A percentile compares a stretch with the other conserved stretches of the same genome.
Conservation (phyloP, 2,888 invertebrate species). For the Andrena flavipes region DNA sequence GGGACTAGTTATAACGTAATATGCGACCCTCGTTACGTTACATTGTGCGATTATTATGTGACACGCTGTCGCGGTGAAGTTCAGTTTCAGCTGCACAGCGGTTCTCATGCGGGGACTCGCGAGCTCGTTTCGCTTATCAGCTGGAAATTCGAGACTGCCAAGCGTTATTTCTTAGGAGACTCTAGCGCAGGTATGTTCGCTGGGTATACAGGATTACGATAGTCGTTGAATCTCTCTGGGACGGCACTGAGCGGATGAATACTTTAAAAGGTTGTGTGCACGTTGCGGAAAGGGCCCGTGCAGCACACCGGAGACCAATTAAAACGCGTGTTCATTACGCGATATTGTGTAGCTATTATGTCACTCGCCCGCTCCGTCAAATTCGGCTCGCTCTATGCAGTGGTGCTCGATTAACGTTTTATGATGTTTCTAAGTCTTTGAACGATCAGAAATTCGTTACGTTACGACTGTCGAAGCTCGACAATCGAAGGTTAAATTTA, state of each 20-base stretch:
- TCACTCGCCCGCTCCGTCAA: neutral
- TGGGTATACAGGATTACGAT: neutral
- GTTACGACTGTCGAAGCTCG: too few relatives aligned
- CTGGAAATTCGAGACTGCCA: neutral
- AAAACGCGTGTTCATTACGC: neutral
- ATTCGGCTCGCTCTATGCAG: neutral
- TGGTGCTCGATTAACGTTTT: neutral
- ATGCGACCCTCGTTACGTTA: conserved; percentile 34
- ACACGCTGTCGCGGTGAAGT: conserved; percentile 43
- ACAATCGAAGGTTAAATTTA: conserved; percentile 35
- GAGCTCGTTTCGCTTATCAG: too few relatives aligned
- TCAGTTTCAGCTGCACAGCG: conserved; percentile 16
- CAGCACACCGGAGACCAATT: neutral
- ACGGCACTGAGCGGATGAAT: neutral
- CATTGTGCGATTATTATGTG: conserved; percentile 41
- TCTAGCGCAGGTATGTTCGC: too few relatives aligned
- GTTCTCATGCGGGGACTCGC: conserved; percentile 4
- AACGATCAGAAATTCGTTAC: too few relatives aligned
- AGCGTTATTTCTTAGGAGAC: too few relatives aligned
- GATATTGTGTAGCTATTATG: neutral
- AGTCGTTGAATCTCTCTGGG: neutral
- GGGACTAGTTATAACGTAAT: conserved; percentile 45
- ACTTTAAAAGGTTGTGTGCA: neutral
- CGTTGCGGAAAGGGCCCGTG: neutral
- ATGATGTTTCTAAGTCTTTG: neutral